These are phyloP conservation scores for Tortricodes alternella DNA, from an alignment of 2,888 invertebrate species.

Conservation along the genomic window DNA sequence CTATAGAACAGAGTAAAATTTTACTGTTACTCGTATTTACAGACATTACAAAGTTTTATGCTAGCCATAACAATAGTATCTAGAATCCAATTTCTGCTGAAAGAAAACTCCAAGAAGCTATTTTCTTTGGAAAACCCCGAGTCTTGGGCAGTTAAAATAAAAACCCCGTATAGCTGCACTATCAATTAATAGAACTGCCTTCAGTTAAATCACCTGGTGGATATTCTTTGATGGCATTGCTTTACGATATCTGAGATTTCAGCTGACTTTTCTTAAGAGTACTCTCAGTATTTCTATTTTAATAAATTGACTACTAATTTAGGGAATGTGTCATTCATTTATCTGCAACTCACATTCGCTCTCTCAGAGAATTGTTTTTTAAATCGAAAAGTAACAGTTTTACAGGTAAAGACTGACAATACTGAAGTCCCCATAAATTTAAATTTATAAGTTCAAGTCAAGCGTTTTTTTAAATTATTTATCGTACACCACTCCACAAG, in stretches of 20 bases:
- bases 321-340: no score
- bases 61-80: not conserved
- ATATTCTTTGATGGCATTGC: constrained; percentile 21
- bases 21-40: not conserved
- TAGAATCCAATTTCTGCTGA: not conserved
- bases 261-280: not conserved
- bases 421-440: no score
- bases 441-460: no score
- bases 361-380: no score
- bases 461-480: no score
- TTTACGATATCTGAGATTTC: not conserved
- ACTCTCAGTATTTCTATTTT: not conserved
- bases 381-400: no score
- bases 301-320: no score
- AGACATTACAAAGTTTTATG: not conserved
- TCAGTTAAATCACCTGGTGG: constrained; percentile 12
- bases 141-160: constrained; percentile 8
- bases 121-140: not conserved
- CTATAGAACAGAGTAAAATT: no score
- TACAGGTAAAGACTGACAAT: no score
- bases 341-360: no score
- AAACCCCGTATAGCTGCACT: not conserved
- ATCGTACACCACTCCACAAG: no score
- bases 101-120: not conserved
- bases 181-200: constrained; percentile 17